Base-by-base conservation (phyloP, 2,888 invertebrate genomes). In the Cataglyphis albicans region DNA sequence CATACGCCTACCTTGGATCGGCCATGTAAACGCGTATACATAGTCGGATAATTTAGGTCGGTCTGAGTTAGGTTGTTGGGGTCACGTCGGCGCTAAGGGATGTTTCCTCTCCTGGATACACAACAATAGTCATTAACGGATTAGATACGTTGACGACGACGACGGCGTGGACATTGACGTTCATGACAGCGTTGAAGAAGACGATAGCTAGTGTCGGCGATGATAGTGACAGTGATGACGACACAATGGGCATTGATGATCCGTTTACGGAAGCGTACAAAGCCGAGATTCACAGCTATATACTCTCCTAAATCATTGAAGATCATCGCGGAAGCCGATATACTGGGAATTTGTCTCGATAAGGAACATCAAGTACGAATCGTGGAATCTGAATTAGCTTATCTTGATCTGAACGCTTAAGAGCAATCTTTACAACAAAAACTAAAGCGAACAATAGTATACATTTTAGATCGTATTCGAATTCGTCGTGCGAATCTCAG, bases 111-210 rank as follows among this genome's bases (percentile, higher is more conserved):
- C 89, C 84, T 86, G 90, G 88, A 91, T 92, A 86, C 90, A 89
- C 91, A 93, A 93, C 93, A 93, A 94, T 94, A 89, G 93, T 94
- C 93, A 93, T 94, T 94, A 93, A 93, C 90, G 91, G 90, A 90
- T 92, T 87, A 90, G 91, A 86, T 90, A 88, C 88, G 88, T 87
- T 84, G 82, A 70, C 44, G 85, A 82, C 74, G 80, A 10, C 18
- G 48, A 38, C 44, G 81, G 7, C 12, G 48, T 29, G 55, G 88
- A 86, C 84, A 73, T 74, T 63, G 87, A 83, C 75, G 75, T 59
- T n/a, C 52, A 41, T 73, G 84, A 74, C 67, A 55, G 84, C 68
- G 70, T 82, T 73, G 87, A 89, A 85, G 90, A 87, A 84, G 86
- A 86, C 55, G 82, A 82, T 78, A 59, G 74, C 32, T 32, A 74